Conservation (phyloP, 2,797 vertebrate genomes). For the Cyprinodon diabolis region DNA sequence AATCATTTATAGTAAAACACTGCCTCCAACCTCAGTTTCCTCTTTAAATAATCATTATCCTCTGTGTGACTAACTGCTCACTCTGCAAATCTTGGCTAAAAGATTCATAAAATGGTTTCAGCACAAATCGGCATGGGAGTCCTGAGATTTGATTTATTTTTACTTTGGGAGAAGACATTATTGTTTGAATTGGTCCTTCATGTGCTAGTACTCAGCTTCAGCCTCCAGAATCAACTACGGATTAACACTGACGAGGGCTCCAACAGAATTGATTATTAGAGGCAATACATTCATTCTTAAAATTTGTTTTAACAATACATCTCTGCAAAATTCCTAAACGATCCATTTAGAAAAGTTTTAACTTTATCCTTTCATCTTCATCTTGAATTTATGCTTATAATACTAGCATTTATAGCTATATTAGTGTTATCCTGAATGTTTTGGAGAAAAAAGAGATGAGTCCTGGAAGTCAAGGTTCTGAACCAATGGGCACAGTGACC, state of each 20-base stretch:
- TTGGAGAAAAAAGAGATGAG: conserved; percentile 61
- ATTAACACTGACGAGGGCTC: not conserved
- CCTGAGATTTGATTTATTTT: not conserved
- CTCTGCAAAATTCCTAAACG: not conserved
- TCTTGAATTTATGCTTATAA: not conserved
- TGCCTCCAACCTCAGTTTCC: not conserved
- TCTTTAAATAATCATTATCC: not conserved
- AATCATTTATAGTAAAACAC: not conserved
- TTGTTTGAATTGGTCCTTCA: not conserved
- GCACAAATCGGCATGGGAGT: not conserved
- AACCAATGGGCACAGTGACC: conserved; percentile 73
- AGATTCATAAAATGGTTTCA: not conserved
- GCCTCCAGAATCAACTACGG: not conserved
- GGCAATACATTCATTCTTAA: not conserved
- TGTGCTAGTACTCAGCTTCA: not conserved
- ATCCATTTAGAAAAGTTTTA: not conserved
- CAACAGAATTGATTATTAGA: not conserved
- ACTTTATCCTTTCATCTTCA: not conserved
- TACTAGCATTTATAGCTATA: not conserved
- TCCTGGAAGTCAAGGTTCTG: conserved; percentile 57
- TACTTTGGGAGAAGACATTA: not conserved
- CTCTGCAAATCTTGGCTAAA: not conserved
- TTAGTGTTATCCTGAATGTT: conserved; percentile 33
- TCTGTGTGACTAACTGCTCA: not conserved
- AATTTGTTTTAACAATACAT: not conserved